Evolutionary conservation across 2,113 vertebrate genomes (phyloP).

Genomic region (Alosa alosa): DNA sequence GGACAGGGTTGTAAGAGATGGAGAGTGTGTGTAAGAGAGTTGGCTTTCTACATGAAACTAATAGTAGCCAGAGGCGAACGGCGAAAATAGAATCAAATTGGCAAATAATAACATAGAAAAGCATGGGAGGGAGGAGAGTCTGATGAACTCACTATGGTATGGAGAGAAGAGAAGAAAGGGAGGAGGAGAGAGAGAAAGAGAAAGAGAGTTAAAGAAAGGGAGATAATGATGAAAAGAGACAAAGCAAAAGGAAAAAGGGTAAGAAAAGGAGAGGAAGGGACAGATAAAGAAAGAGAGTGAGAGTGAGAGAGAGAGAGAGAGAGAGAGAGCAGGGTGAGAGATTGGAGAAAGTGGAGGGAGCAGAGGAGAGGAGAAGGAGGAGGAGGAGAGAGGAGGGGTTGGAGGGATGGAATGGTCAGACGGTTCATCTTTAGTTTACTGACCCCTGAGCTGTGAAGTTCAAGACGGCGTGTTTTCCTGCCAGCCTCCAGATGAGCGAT

Average conservation of each 20-base stretch:
- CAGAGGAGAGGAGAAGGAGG: background rate
- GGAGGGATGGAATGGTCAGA: background rate
- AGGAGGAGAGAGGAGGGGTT: background rate
- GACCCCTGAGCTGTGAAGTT: too few relatives aligned
- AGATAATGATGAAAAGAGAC: background rate
- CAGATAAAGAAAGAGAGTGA: too few relatives aligned
- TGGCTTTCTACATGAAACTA: too few relatives aligned
- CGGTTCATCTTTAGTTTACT: too few relatives aligned
- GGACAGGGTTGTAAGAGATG: background rate
- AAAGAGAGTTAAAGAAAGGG: background rate
- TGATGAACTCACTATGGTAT: background rate
- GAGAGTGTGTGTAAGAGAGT: background rate
- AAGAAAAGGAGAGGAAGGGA: constrained; percentile 21
- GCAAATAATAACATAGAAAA: too few relatives aligned
- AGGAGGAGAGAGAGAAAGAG: background rate
- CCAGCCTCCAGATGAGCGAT: too few relatives aligned
- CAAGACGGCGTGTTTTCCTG: too few relatives aligned
- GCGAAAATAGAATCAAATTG: too few relatives aligned
- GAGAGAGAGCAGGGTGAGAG: too few relatives aligned
- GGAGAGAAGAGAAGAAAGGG: background rate
- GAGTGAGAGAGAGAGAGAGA: background rate
- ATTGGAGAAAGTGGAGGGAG: background rate
- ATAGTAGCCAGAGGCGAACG: too few relatives aligned
- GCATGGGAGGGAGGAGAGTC: too few relatives aligned
- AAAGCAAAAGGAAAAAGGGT: background rate